Percentiles rank a stretch among this genome's conserved stretches.
Conservation (phyloP, 2,797 vertebrate genomes). For the Gymnothorax reevesii region DNA sequence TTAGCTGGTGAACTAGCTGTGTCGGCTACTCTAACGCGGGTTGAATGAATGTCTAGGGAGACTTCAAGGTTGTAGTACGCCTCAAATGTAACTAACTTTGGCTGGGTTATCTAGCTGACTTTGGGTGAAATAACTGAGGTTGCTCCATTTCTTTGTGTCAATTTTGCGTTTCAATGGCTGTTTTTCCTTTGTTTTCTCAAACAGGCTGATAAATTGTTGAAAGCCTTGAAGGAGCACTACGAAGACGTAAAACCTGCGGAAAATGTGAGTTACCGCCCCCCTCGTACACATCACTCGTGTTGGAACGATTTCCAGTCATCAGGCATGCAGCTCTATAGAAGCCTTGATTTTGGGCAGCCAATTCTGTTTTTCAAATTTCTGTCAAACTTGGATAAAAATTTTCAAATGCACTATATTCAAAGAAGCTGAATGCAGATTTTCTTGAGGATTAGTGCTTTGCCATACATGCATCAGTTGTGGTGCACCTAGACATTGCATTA, state of each 20-base stretch:
- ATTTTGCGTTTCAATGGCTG: background rate
- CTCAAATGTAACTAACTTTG: too few species aligned
- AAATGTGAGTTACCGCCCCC: conserved; percentile 42
- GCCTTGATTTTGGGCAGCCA: too few species aligned
- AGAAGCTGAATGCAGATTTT: background rate
- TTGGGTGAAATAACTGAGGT: too few species aligned
- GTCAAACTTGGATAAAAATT: too few species aligned
- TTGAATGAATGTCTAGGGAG: too few species aligned
- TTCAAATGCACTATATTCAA: background rate
- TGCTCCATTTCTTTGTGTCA: background rate
- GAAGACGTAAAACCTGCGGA: conserved; percentile 36
- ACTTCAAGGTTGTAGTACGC: too few species aligned
- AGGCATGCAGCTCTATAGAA: too few species aligned
- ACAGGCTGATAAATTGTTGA: conserved; percentile 84
- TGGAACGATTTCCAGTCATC: too few species aligned
- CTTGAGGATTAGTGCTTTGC: background rate
- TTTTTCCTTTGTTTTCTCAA: conserved; percentile 26
- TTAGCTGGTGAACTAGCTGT: background rate
- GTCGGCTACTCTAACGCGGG: background rate
- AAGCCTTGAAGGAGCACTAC: conserved; percentile 77
- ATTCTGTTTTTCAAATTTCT: too few species aligned
- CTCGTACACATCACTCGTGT: too few species aligned
- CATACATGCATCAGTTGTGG: background rate
- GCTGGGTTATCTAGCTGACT: too few species aligned
- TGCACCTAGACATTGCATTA: background rate